phyloP scores from a whole-genome alignment of 2,797 vertebrate species.

The Coendou prehensilis region DNA sequence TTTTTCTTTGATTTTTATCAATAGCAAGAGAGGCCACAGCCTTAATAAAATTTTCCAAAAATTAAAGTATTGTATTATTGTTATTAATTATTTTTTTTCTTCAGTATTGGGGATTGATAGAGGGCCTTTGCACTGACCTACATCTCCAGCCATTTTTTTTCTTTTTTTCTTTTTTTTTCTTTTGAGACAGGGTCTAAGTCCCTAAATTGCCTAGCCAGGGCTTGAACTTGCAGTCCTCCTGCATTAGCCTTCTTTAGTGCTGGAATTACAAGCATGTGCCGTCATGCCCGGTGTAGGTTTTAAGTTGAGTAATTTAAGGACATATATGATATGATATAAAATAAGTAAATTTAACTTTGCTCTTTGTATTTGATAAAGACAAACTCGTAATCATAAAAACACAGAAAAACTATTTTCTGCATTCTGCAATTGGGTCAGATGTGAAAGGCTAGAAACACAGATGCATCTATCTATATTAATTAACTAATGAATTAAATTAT shows the following conservation, averaged over 20 bases:
- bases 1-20: conserved; percentile 31
- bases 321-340: conserved; percentile 15
- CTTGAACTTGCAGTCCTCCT: not conserved
- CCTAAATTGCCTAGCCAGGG: not conserved
- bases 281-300: not conserved
- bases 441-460: not conserved
- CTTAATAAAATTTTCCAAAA: conserved; percentile 8
- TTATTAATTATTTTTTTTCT: not conserved
- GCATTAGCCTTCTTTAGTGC: not conserved
- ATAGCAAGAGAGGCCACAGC: not conserved
- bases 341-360: conserved; percentile 49
- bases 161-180: not conserved
- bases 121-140: not conserved
- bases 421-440: not conserved
- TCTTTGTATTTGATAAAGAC: conserved; percentile 65
- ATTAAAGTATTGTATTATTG: conserved; percentile 53
- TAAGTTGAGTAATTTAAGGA: conserved; percentile 55
- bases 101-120: not conserved
- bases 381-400: conserved; percentile 73
- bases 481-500: conserved; percentile 65
- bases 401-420: not conserved
- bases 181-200: not conserved
- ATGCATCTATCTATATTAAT: conserved; percentile 14
- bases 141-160: no score
- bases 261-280: not conserved